These are phyloP conservation scores for Myocastor coypus DNA, from an alignment of 2,113 vertebrate species.

Conservation along the genomic window DNA sequence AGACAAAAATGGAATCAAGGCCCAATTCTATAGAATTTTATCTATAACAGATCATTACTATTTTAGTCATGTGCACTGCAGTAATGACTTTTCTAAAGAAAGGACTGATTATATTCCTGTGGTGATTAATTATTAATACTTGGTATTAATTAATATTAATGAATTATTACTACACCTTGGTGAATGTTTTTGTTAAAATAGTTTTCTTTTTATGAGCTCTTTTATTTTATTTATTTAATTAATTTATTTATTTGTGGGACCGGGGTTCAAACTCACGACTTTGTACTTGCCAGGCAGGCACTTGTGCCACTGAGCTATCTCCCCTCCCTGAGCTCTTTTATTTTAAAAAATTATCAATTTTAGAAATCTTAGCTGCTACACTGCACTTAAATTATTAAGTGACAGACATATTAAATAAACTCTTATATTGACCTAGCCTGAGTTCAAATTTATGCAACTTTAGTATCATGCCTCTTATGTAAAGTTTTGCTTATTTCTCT, in stretches of 20 bases:
- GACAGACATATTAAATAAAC: conserved; percentile 24
- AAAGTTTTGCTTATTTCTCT: conserved; percentile 42
- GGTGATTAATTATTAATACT: background rate
- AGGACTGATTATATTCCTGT: background rate
- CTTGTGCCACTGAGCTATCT: too few relatives aligned
- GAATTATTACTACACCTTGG: background rate
- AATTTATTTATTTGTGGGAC: too few relatives aligned
- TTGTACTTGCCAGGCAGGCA: too few relatives aligned
- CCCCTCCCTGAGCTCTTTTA: too few relatives aligned
- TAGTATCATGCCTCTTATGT: conserved; percentile 29
- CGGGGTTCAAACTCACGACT: too few relatives aligned
- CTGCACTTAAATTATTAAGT: conserved; percentile 28
- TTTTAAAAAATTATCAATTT: background rate
- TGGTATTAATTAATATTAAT: too few relatives aligned
- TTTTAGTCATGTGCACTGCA: background rate
- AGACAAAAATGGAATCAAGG: background rate
- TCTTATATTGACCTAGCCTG: background rate
- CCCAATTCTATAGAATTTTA: background rate
- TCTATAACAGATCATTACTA: background rate
- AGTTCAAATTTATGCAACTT: conserved; percentile 4
- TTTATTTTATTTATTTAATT: too few relatives aligned
- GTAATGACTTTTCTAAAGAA: background rate
- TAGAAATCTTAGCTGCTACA: background rate
- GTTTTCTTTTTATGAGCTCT: conserved; percentile 27
- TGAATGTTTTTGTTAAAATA: background rate